Conservation (phyloP, 2,113 vertebrate species). For the Galeopterus variegatus region DNA sequence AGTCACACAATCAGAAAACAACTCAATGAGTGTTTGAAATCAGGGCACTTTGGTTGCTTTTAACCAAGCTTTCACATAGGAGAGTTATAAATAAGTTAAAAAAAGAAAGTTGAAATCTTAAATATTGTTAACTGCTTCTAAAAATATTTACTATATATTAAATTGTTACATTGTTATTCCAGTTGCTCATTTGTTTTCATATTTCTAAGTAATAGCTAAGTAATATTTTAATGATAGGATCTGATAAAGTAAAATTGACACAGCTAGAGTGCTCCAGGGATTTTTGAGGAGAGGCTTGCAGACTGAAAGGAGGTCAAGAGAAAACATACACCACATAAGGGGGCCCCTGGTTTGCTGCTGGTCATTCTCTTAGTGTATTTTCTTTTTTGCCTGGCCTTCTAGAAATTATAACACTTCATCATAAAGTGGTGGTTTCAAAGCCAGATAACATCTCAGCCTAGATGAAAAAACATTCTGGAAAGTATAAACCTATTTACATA, state of each 20-base stretch:
- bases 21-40: background rate
- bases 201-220: background rate
- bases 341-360: too few relatives aligned
- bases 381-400: background rate
- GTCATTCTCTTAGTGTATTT: background rate
- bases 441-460: background rate
- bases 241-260: background rate
- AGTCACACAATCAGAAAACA: background rate
- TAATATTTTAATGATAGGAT: background rate
- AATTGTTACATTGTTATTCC: background rate
- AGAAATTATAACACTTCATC: background rate
- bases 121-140: background rate
- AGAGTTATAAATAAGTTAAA: background rate
- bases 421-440: background rate
- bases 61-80: background rate
- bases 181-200: background rate
- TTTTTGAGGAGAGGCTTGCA: background rate
- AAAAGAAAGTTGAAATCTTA: background rate
- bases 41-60: background rate
- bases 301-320: background rate
- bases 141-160: background rate
- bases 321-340: background rate
- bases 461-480: background rate
- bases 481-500: background rate
- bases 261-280: background rate